Evolutionary conservation across 2,888 invertebrate genomes (phyloP).

Genomic region (Prenolepis imparis): DNA sequence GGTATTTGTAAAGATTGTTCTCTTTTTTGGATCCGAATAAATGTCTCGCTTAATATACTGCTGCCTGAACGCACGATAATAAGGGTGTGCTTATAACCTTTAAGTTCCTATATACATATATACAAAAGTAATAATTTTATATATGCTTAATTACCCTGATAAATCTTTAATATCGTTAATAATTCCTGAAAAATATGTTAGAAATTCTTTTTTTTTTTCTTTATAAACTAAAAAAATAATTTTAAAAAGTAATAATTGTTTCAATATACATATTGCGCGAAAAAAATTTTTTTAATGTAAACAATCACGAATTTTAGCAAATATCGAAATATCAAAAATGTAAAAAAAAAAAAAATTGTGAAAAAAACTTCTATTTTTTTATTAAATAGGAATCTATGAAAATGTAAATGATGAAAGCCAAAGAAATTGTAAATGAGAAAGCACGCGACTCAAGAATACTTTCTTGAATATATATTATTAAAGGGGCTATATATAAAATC

Average conservation of each 20-base stretch:
- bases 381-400: not conserved
- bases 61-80: slow-evolving; percentile 9
- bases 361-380: not conserved
- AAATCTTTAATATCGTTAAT: not conserved
- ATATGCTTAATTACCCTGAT: not conserved
- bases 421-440: slow-evolving; percentile 32
- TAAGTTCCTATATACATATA: not conserved
- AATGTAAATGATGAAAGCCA: slow-evolving; percentile 32
- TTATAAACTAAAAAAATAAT: not conserved
- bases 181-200: not conserved
- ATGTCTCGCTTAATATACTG: slow-evolving; percentile 17
- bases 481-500: not conserved
- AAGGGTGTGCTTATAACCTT: not conserved
- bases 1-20: slow-evolving; percentile 29
- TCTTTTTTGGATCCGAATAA: slow-evolving; percentile 19
- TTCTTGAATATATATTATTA: not conserved
- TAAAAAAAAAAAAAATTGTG: not conserved
- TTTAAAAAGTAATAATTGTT: not conserved
- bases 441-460: slow-evolving; percentile 16
- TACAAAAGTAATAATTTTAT: not conserved
- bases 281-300: not conserved
- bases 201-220: not conserved
- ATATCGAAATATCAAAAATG: not conserved
- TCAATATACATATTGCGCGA: not conserved
- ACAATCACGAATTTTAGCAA: not conserved